phyloP scores from a whole-genome alignment of 2,797 vertebrate genomes.

The Gymnothorax javanicus region DNA sequence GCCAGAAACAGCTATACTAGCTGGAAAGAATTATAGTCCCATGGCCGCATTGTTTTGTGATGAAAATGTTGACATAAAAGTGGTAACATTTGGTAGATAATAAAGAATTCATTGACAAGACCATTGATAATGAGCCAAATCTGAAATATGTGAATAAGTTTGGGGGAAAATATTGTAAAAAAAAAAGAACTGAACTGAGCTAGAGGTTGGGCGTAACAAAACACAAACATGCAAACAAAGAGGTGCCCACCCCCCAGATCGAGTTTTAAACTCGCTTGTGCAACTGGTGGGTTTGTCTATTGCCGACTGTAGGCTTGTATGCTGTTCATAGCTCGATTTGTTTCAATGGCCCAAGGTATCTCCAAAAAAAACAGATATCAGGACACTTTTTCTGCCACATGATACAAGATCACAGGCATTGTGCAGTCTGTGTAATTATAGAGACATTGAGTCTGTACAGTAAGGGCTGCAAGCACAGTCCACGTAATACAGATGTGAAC shows the following conservation, averaged over 20 bases:
- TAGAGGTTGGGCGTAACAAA: neutral
- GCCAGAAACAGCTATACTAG: neutral
- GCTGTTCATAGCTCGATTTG: neutral
- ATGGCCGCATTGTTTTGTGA: no score
- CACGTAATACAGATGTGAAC: no score
- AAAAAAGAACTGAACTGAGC: neutral
- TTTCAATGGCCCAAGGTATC: neutral
- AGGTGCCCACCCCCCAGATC: neutral
- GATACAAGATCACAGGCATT: neutral
- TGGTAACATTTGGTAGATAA: neutral
- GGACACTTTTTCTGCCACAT: neutral
- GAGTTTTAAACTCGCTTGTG: neutral
- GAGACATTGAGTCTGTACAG: no score
- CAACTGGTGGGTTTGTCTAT: neutral
- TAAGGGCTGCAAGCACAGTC: no score
- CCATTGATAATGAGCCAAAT: neutral
- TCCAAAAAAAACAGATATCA: neutral
- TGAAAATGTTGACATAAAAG: neutral
- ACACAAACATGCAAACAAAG: neutral
- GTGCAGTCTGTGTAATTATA: no score
- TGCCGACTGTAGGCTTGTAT: neutral
- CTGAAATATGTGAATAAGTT: neutral
- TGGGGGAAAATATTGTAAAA: neutral
- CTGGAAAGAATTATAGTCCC: neutral
- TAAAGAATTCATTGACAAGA: neutral